Conservation (phyloP, 2,113 vertebrate species). For the Helogale parvula region DNA sequence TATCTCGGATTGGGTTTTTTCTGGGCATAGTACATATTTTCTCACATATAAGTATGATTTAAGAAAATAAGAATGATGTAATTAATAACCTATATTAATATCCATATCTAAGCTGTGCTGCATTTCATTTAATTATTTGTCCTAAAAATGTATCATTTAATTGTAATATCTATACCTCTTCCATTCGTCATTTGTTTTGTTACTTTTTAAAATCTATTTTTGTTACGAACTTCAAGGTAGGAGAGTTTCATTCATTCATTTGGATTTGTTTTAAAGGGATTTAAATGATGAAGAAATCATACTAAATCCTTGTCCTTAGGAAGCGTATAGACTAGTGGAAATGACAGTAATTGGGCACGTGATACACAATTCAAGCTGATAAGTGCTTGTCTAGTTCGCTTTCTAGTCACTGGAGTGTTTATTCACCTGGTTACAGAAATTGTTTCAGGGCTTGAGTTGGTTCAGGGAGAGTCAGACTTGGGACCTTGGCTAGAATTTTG, state of each 20-base stretch:
- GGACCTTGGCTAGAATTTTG: neutral
- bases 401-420: neutral
- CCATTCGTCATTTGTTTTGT: neutral
- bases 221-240: neutral
- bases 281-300: neutral
- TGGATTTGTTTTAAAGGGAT: neutral
- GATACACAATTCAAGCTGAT: neutral
- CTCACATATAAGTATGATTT: neutral
- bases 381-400: neutral
- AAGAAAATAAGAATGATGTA: neutral
- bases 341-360: neutral
- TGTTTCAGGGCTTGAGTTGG: neutral
- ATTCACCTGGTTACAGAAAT: neutral
- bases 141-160: neutral
- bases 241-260: neutral
- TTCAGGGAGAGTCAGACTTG: neutral
- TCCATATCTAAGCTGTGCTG: neutral
- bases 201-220: neutral
- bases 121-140: neutral
- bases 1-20: neutral
- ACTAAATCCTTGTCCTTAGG: neutral
- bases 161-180: neutral
- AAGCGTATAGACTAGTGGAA: neutral
- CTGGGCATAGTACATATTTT: neutral
- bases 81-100: neutral